A percentile compares a stretch with the other conserved stretches of the same genome.
These are phyloP conservation scores for Stigmatopora nigra DNA, from an alignment of 2,113 vertebrate species.

Conservation along the genomic window DNA sequence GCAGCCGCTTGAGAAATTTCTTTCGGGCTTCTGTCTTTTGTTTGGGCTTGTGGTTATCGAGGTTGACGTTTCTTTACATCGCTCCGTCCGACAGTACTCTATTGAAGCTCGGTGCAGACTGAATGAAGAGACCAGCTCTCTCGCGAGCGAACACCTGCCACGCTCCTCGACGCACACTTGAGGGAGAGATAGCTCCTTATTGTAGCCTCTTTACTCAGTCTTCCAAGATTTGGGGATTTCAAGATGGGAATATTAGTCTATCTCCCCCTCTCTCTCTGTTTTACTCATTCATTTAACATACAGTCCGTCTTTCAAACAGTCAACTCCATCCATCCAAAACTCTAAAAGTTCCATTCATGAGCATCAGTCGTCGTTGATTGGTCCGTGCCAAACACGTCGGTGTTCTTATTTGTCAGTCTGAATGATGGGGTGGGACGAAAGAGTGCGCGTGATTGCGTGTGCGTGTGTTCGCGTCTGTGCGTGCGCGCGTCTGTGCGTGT, in stretches of 20 bases:
- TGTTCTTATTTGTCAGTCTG: slow-evolving; percentile 35
- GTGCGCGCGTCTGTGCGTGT: too few species aligned
- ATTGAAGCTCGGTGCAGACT: slow-evolving; percentile 38
- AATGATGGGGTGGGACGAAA: slow-evolving; percentile 18
- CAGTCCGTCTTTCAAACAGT: not conserved
- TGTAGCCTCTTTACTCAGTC: not conserved
- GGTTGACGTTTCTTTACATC: not conserved
- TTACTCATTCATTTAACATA: not conserved
- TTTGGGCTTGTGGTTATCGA: slow-evolving; percentile 1
- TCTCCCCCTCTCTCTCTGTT: too few species aligned
- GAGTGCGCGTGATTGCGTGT: too few species aligned
- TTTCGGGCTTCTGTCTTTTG: slow-evolving; percentile 4
- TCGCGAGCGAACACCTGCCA: slow-evolving; percentile 59
- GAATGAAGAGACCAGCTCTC: slow-evolving; percentile 48
- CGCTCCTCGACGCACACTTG: slow-evolving; percentile 23
- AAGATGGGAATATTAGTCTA: not conserved
- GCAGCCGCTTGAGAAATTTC: not conserved
- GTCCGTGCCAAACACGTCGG: slow-evolving; percentile 5
- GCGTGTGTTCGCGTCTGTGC: too few species aligned
- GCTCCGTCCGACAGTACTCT: slow-evolving; percentile 10
- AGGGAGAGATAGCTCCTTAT: slow-evolving; percentile 6
- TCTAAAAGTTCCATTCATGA: slow-evolving; percentile 52
- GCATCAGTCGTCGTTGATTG: slow-evolving; percentile 52
- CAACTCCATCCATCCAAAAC: slow-evolving; percentile 32
- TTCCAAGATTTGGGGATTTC: not conserved